Base-by-base conservation (phyloP, 2,888 invertebrate genomes). In the Eulithis testata region DNA sequence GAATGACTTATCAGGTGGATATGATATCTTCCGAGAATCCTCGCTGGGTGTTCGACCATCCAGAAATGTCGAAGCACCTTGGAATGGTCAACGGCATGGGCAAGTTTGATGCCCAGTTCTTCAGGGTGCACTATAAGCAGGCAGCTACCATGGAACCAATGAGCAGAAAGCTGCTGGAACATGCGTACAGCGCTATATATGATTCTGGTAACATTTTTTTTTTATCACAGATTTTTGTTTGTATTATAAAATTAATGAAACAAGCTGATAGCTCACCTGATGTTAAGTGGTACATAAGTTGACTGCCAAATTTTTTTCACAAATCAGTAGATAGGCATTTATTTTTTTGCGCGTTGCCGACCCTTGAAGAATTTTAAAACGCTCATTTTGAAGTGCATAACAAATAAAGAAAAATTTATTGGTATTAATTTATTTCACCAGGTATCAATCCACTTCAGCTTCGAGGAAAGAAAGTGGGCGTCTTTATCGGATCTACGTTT, bases 91-190 rank as follows among this genome's bases (percentile, higher is more conserved):
- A 89, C 44, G 90, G 94, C 11, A 86, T 96, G 40, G 87, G 88
- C 21, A 95, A 95, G 78, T 96, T 96, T 70, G 96, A 96, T 79
- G 95, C 95, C 0, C 94, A 94, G 7, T 95, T 95, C 80, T 96
- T 96, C 79, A 95, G 95, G 2, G 94, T 95, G 4, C 94, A 95
- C 76, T 94, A 94, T 70, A 95, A 95, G 72, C 95, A 96, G 77
- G 95, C 94, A 0, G 70, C 70, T 6, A 93, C 94, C 12, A 94
- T 96, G 93, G 95, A 96, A 77, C 95, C 96, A 0, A 95, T 95
- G 90, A 94, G 95, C 37, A 90, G 96, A 55, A 91, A 96, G 65
- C 83, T 97, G 14, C 88, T 96, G 71, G 97, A 96, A 79, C 93
- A 94, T 5, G 94, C 95, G 0, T 95, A 95, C 77, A 95, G 96